A percentile compares a stretch with the other conserved stretches of the same genome.
phyloP scores from a whole-genome alignment of 2,888 invertebrate genomes.

The Drosophila picticornis region DNA sequence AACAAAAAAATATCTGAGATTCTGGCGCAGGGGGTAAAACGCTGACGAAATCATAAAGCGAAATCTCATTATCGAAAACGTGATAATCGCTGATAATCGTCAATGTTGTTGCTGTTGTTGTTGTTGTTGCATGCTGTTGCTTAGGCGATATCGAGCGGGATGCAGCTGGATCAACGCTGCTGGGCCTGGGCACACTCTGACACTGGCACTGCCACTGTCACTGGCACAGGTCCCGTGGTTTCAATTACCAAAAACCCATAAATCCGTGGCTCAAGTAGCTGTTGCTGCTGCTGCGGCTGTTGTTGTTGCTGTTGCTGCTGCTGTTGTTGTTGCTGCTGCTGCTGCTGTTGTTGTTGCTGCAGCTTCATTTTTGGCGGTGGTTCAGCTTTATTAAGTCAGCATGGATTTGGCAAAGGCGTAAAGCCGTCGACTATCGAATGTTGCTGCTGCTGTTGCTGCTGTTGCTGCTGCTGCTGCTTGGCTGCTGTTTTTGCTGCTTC shows the following conservation, averaged over 20 bases:
- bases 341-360: background rate
- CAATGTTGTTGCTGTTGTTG: constrained; percentile 42
- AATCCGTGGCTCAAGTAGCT: constrained; percentile 62
- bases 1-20: background rate
- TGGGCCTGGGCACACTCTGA: background rate
- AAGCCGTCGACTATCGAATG: constrained; percentile 49
- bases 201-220: background rate
- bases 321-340: background rate
- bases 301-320: background rate
- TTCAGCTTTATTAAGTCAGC: constrained; percentile 62
- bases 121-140: constrained; percentile 2
- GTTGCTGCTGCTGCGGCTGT: constrained; percentile 5
- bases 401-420: constrained; percentile 63
- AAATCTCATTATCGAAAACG: constrained; percentile 78
- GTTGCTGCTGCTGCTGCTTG: background rate
- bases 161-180: constrained; percentile 10
- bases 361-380: constrained; percentile 9
- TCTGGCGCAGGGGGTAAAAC: constrained; percentile 33
- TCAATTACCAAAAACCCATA: constrained; percentile 64
- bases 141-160: constrained; percentile 2
- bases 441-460: constrained; percentile 4
- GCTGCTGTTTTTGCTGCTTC: constrained; percentile 32
- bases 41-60: constrained; percentile 63
- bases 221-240: constrained; percentile 37
- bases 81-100: constrained; percentile 77